Conservation (phyloP, 2,797 vertebrate genomes). For the Echeneis naucrates region DNA sequence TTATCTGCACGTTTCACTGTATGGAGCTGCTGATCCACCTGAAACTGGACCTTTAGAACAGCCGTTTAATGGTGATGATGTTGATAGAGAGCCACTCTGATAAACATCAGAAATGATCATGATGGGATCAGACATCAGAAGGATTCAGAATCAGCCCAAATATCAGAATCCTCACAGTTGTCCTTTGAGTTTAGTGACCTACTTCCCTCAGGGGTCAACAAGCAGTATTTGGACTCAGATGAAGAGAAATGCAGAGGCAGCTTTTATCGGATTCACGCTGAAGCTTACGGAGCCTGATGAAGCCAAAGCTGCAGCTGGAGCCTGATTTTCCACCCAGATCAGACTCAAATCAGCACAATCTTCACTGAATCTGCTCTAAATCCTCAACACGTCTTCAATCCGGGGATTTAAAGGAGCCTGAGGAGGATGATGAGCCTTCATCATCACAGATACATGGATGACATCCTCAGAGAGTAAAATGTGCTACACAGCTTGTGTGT, state of each 20-base stretch:
- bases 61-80: too few relatives aligned
- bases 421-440: background rate
- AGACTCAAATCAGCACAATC: constrained; percentile 16
- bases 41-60: too few relatives aligned
- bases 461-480: too few relatives aligned
- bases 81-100: too few relatives aligned
- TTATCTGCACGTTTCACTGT: background rate
- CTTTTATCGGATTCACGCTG: constrained; percentile 4
- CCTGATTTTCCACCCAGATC: constrained; percentile 20
- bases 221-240: background rate
- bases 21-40: too few relatives aligned
- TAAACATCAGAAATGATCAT: too few relatives aligned
- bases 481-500: too few relatives aligned
- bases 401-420: constrained; percentile 19
- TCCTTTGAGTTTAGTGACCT: background rate
- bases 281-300: constrained; percentile 1
- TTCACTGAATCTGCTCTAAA: constrained; percentile 32
- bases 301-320: background rate
- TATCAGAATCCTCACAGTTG: too few relatives aligned
- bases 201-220: background rate
- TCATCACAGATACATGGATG: background rate
- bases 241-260: background rate
- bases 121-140: too few relatives aligned
- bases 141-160: too few relatives aligned
- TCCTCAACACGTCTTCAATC: constrained; percentile 32